Percentiles rank a stretch among this genome's conserved stretches.
Evolutionary conservation across 2,797 vertebrate genomes (phyloP).

Genomic region (Pangasius mekongensis): DNA sequence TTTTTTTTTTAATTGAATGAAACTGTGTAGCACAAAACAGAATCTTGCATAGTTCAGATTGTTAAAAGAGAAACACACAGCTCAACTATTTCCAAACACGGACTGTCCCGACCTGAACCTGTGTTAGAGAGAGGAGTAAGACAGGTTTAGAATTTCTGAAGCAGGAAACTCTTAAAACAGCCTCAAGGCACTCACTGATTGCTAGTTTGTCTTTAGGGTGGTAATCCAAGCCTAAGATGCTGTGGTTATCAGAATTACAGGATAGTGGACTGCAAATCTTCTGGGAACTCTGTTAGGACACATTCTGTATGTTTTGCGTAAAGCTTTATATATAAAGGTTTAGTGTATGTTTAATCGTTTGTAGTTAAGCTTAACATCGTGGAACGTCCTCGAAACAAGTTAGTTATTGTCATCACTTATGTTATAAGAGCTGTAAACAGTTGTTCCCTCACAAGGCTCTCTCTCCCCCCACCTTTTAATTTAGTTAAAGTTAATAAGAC

Average conservation of each 20-base stretch:
- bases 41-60: background rate
- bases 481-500: background rate
- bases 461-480: background rate
- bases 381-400: background rate
- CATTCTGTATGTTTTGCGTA: slow-evolving; percentile 6
- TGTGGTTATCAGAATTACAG: slow-evolving; percentile 48
- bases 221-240: slow-evolving; percentile 33
- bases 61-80: background rate
- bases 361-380: background rate
- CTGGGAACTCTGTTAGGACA: background rate
- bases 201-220: slow-evolving; percentile 46
- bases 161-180: slow-evolving; percentile 21
- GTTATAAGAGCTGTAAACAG: background rate
- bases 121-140: background rate
- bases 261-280: slow-evolving; percentile 14
- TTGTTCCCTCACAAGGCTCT: background rate
- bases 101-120: background rate
- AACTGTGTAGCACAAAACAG: background rate
- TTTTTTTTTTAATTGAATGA: background rate
- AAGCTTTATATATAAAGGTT: background rate
- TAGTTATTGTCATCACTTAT: background rate
- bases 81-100: background rate
- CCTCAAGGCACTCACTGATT: slow-evolving; percentile 47
- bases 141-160: slow-evolving; percentile 16
- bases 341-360: background rate